These are phyloP conservation scores for Diuraphis noxia DNA, from an alignment of 1,140 invertebrate genomes.

Conservation along the genomic window DNA sequence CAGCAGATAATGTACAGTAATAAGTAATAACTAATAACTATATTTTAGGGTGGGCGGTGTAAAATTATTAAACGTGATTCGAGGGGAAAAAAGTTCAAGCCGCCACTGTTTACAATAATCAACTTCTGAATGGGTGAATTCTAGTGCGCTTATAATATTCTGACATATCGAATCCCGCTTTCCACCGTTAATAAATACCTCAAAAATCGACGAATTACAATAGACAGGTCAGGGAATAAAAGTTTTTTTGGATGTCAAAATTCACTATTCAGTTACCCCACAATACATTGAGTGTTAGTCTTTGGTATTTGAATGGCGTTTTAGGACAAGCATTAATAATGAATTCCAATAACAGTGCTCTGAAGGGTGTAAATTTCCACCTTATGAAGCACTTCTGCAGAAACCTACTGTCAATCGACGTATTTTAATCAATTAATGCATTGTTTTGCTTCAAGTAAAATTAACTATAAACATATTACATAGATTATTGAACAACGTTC, in stretches of 20 bases:
- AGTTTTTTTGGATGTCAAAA: background rate
- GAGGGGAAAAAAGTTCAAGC: too few relatives aligned
- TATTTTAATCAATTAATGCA: background rate
- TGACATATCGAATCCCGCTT: background rate
- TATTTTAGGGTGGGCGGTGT: too few relatives aligned
- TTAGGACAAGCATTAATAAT: conserved; percentile 6
- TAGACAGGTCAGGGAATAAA: background rate
- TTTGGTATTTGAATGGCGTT: background rate
- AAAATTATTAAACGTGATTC: too few relatives aligned
- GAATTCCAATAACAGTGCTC: background rate
- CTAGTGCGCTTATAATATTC: background rate
- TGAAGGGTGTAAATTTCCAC: background rate
- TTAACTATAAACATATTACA: too few relatives aligned
- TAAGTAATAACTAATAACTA: too few relatives aligned
- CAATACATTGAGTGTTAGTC: background rate
- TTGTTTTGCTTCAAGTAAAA: too few relatives aligned
- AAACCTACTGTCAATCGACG: background rate
- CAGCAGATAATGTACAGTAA: too few relatives aligned
- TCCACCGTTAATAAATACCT: background rate
- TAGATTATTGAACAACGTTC: background rate
- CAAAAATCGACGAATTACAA: background rate
- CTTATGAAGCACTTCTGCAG: background rate
- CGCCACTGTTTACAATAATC: background rate
- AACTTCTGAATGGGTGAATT: too few relatives aligned
- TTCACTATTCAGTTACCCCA: background rate